phyloP scores from a whole-genome alignment of 2,113 vertebrate species.

The Pomatorhinus ruficollis region DNA sequence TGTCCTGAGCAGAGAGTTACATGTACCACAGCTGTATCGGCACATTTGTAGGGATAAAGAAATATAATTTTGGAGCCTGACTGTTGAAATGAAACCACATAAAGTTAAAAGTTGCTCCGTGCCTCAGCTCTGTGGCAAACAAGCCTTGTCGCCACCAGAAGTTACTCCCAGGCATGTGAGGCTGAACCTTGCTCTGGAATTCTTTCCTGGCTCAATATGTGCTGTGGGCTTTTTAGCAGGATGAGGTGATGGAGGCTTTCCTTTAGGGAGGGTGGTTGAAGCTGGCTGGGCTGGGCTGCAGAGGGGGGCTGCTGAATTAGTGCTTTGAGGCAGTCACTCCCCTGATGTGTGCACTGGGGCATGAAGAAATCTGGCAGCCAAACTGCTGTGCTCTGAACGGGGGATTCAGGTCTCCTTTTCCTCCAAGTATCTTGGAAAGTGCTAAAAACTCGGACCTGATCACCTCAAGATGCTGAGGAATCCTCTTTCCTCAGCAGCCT shows the following conservation, averaged over 20 bases:
- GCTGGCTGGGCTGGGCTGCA: not conserved
- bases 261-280: not conserved
- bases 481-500: not conserved
- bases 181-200: not conserved
- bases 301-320: not conserved
- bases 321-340: not conserved
- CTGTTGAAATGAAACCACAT: not conserved
- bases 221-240: not conserved
- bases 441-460: not conserved
- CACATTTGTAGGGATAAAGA: not conserved
- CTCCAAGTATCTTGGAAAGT: not conserved
- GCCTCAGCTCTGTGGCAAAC: accelerated
- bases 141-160: not conserved
- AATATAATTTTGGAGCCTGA: not conserved
- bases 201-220: not conserved
- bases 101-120: not conserved
- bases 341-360: not conserved
- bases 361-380: not conserved
- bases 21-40: not conserved
- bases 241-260: not conserved
- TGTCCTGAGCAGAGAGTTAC: not conserved
- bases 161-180: not conserved
- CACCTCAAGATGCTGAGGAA: not conserved
- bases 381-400: not conserved
- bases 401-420: not conserved